These are phyloP conservation scores for Ichneumoninae sp. DNA, from an alignment of 2,888 invertebrate species.

Conservation along the genomic window DNA sequence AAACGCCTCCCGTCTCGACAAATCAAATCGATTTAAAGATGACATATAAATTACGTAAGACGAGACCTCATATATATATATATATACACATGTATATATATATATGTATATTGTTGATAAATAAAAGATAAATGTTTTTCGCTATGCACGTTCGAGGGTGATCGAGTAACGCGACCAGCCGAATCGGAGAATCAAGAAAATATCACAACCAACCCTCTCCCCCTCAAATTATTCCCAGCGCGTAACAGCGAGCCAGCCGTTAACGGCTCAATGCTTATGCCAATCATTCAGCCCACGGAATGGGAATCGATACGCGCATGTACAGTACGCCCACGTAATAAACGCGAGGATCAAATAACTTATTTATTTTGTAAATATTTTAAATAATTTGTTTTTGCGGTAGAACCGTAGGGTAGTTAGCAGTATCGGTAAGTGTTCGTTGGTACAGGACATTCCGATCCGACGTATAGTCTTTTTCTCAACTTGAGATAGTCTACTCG, in stretches of 20 bases:
- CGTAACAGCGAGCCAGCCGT: too few relatives aligned
- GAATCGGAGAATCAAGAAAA: constrained; percentile 21
- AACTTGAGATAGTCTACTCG: constrained; percentile 28
- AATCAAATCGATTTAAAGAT: not conserved
- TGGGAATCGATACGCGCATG: not conserved
- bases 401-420: not conserved
- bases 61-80: constrained; percentile 3
- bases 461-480: constrained; percentile 25
- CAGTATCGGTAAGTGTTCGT: constrained; percentile 1
- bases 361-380: constrained; percentile 5
- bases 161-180: constrained; percentile 57
- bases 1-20: constrained; percentile 6
- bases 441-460: constrained; percentile 13
- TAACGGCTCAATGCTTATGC: not conserved
- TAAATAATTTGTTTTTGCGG: not conserved
- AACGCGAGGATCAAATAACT: not conserved
- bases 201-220: constrained; percentile 16
- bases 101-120: not conserved
- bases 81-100: too few relatives aligned
- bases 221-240: not conserved
- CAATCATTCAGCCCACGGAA: not conserved
- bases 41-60: constrained; percentile 9
- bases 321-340: not conserved
- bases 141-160: constrained; percentile 67
- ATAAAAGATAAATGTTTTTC: constrained; percentile 1